A percentile compares a stretch with the other conserved stretches of the same genome.
phyloP scores from a whole-genome alignment of 2,888 invertebrate genomes.

The Diaphora mendica region DNA sequence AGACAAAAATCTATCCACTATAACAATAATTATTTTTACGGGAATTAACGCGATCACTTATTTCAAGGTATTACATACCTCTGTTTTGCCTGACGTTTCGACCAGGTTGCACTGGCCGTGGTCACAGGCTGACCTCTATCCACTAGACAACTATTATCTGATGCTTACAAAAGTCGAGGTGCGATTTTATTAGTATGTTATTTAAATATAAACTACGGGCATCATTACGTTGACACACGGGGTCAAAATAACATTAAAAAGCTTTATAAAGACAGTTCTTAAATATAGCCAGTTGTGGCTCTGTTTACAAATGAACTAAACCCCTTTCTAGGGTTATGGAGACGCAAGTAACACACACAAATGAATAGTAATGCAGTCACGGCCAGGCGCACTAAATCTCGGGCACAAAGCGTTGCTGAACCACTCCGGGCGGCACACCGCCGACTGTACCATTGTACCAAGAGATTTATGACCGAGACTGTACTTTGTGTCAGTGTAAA shows the following conservation, averaged over 20 bases:
- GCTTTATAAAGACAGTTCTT: background rate
- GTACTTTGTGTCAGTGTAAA: conserved; percentile 35
- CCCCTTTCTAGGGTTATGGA: conserved; percentile 10
- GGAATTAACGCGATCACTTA: too few species aligned
- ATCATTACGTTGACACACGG: too few species aligned
- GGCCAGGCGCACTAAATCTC: conserved; percentile 54
- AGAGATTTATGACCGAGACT: conserved; percentile 49
- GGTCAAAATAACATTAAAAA: background rate
- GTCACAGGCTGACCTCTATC: too few species aligned
- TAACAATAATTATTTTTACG: too few species aligned
- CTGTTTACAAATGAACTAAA: conserved; percentile 8
- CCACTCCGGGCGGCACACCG: conserved; percentile 29
- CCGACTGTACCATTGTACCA: conserved; percentile 32
- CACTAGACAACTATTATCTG: too few species aligned
- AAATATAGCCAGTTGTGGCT: background rate
- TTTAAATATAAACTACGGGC: too few species aligned
- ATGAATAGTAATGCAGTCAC: conserved; percentile 55
- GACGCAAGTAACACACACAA: conserved; percentile 15
- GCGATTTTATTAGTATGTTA: too few species aligned
- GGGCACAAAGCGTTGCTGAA: conserved; percentile 42
- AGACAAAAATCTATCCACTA: too few species aligned
- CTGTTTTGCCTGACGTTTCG: too few species aligned
- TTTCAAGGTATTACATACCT: too few species aligned
- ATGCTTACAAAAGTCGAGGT: too few species aligned
- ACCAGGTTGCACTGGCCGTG: too few species aligned